Conservation (phyloP, 2,888 invertebrate species). For the Xanthorhoe spadicearia region DNA sequence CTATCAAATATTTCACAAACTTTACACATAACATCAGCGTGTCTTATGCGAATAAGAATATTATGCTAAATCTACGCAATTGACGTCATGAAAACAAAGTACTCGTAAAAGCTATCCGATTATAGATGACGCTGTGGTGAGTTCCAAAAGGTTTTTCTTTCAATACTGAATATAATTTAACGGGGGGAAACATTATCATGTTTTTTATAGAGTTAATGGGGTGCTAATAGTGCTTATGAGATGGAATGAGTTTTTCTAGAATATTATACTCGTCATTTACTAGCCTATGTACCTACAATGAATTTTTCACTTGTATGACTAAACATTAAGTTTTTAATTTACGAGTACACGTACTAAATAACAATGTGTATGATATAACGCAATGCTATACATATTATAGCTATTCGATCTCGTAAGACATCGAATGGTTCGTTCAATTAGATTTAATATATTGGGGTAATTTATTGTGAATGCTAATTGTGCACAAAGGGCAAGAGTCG, state of each 20-base stretch:
- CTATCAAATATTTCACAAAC: slow-evolving; percentile 24
- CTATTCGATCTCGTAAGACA: slow-evolving; percentile 8
- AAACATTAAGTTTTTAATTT: neutral
- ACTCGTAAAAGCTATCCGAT: neutral
- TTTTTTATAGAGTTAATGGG: too few relatives aligned
- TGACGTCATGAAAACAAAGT: neutral
- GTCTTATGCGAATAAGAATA: neutral
- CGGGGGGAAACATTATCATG: too few relatives aligned
- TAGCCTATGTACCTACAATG: too few relatives aligned
- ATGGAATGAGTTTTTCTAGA: too few relatives aligned
- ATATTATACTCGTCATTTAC: too few relatives aligned
- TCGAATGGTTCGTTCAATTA: slow-evolving; percentile 57
- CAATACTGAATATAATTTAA: too few relatives aligned
- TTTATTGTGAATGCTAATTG: slow-evolving; percentile 62
- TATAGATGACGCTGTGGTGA: neutral
- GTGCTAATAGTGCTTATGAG: too few relatives aligned
- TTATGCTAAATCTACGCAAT: slow-evolving; percentile 2
- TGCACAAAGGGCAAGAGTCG: slow-evolving; percentile 61
- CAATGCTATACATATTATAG: slow-evolving; percentile 2
- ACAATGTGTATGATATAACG: neutral
- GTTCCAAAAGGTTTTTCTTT: too few relatives aligned
- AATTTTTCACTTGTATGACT: neutral
- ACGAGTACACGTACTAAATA: neutral
- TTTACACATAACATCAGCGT: slow-evolving; percentile 8
- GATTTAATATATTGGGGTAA: slow-evolving; percentile 59